Percentiles rank a stretch among this genome's conserved stretches.
Conservation (phyloP, 2,113 vertebrate genomes). For the Chaetura pelagica region DNA sequence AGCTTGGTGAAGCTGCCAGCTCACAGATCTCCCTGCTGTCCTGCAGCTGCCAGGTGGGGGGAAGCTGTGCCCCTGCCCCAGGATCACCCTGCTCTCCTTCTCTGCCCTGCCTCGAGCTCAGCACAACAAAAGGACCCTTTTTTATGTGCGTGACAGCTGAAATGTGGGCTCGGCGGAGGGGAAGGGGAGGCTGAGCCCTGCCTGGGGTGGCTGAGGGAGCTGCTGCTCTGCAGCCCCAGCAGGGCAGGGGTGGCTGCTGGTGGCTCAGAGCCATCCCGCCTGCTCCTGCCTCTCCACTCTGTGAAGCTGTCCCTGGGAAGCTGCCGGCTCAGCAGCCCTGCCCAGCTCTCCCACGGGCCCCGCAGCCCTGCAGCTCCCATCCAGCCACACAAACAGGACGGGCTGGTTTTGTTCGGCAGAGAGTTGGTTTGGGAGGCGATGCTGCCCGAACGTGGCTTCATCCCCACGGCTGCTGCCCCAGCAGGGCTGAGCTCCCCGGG, state of each 20-base stretch:
- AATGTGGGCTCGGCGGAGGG: background rate
- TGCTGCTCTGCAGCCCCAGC: background rate
- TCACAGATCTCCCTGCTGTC: background rate
- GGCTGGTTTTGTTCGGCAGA: background rate
- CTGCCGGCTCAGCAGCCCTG: conserved; percentile 23
- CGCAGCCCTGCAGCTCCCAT: background rate
- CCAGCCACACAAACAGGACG: background rate
- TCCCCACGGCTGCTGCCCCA: accelerated
- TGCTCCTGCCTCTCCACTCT: background rate
- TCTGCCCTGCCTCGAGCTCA: background rate
- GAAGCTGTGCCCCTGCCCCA: background rate
- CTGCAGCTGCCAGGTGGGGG: background rate
- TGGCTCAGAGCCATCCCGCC: background rate
- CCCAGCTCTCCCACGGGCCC: background rate
- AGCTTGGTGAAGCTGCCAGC: accelerated
- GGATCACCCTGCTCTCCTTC: accelerated
- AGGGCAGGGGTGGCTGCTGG: accelerated
- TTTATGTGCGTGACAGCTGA: background rate
- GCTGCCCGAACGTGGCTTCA: background rate
- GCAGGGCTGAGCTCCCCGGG: accelerated
- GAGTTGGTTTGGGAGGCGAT: accelerated
- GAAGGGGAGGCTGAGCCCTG: background rate
- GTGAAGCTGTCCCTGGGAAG: background rate
- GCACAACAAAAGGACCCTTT: background rate
- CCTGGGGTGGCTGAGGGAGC: too few relatives aligned